Percentiles rank a stretch among this genome's conserved stretches.
Conservation (phyloP, 2,113 vertebrate genomes). For the Dromaius novaehollandiae region DNA sequence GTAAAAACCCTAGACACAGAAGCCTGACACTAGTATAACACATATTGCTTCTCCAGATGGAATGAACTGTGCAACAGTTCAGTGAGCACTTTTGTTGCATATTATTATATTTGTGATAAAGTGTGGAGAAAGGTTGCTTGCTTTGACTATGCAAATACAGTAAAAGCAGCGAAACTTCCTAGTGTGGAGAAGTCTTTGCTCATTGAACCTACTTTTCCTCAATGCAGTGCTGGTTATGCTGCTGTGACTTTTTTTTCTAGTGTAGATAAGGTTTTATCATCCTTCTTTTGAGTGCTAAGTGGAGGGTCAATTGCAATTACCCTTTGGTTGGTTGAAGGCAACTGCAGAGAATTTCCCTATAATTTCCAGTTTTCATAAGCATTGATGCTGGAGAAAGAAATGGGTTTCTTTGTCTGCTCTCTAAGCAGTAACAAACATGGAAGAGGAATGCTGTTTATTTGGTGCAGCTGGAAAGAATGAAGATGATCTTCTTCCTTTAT, state of each 20-base stretch:
- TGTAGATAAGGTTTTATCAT: constrained; percentile 22
- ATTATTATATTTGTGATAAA: neutral
- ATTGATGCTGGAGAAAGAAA: constrained; percentile 44
- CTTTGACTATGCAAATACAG: neutral
- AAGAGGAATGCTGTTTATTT: constrained; percentile 73
- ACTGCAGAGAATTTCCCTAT: neutral
- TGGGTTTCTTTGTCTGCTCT: neutral
- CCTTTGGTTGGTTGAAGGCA: neutral
- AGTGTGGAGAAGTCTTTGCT: neutral
- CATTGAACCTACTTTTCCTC: neutral
- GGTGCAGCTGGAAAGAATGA: constrained; percentile 66
- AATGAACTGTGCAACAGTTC: neutral
- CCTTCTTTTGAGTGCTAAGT: neutral
- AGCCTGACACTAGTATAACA: neutral
- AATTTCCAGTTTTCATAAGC: constrained; percentile 21
- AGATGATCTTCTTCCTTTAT: constrained; percentile 60
- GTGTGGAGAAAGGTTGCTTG: neutral
- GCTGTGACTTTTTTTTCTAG: neutral
- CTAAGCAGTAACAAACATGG: constrained; percentile 61
- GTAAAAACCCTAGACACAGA: neutral
- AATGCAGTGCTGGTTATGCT: neutral
- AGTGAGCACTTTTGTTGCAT: neutral
- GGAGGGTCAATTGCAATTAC: neutral
- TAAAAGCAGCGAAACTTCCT: neutral
- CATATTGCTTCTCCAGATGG: neutral